phyloP scores from a whole-genome alignment of 2,888 invertebrate genomes.

The Octodonta nipae region DNA sequence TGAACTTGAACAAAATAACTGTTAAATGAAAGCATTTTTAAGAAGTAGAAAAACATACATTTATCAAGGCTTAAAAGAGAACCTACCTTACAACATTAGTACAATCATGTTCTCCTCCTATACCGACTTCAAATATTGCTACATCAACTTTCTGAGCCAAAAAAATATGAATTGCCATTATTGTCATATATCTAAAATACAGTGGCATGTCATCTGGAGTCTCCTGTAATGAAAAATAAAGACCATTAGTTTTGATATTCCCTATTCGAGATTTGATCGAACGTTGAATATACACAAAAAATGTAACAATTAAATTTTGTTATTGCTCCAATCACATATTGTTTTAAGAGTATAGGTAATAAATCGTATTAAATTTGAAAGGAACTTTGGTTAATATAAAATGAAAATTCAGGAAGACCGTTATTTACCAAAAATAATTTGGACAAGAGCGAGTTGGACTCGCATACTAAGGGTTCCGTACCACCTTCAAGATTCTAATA shows the following conservation, averaged over 20 bases:
- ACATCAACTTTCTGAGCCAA: slow-evolving; percentile 76
- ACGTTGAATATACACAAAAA: no score
- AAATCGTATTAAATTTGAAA: no score
- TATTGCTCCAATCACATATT: no score
- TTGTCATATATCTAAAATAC: slow-evolving; percentile 89
- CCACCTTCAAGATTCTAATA: no score
- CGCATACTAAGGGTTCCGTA: no score
- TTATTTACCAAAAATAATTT: no score
- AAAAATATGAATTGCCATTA: slow-evolving; percentile 83
- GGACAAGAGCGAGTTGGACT: no score
- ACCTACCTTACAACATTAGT: slow-evolving; percentile 77
- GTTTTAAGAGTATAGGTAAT: no score
- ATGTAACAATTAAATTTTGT: no score
- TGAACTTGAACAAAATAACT: background rate
- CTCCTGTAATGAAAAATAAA: slow-evolving; percentile 30
- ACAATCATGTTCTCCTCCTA: slow-evolving; percentile 87
- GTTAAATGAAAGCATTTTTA: background rate
- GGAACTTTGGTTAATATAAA: no score
- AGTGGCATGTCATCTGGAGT: slow-evolving; percentile 65
- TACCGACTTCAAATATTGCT: slow-evolving; percentile 90
- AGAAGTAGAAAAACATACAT: background rate
- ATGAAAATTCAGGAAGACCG: no score
- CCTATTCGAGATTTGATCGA: background rate
- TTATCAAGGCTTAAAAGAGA: background rate
- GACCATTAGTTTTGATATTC: background rate